Conservation (phyloP, 2,797 vertebrate species). For the Gephyroberyx darwinii region DNA sequence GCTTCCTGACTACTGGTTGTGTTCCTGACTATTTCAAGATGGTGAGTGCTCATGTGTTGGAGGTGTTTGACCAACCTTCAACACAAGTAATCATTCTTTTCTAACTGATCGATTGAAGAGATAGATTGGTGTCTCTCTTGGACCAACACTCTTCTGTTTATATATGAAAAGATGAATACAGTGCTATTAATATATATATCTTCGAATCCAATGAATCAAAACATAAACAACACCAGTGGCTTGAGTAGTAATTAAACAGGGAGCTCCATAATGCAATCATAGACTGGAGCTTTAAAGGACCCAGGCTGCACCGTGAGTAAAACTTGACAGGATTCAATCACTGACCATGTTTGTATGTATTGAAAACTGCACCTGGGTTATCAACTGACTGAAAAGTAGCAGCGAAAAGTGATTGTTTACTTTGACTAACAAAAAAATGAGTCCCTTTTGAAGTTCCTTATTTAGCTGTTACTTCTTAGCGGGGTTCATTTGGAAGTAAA, state of each 20-base stretch:
- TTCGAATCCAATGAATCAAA: neutral
- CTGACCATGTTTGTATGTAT: too few relatives aligned
- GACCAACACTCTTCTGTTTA: neutral
- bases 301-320: too few relatives aligned
- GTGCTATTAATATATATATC: neutral
- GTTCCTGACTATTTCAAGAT: too few relatives aligned
- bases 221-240: neutral
- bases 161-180: neutral
- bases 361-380: neutral
- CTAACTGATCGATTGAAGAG: constrained; percentile 3
- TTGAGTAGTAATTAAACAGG: neutral
- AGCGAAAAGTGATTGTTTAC: too few relatives aligned
- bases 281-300: too few relatives aligned
- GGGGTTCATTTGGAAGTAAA: constrained; percentile 11
- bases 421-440: too few relatives aligned
- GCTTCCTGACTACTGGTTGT: too few relatives aligned
- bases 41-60: too few relatives aligned
- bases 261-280: too few relatives aligned
- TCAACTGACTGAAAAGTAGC: neutral
- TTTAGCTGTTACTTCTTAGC: too few relatives aligned
- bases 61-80: neutral
- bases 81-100: neutral
- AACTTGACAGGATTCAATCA: too few relatives aligned
- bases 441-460: too few relatives aligned
- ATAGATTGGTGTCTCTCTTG: neutral